A percentile compares a stretch with the other conserved stretches of the same genome.
Conservation (phyloP, 1,140 invertebrate genomes). For the Pogonomyrmex barbatus region DNA sequence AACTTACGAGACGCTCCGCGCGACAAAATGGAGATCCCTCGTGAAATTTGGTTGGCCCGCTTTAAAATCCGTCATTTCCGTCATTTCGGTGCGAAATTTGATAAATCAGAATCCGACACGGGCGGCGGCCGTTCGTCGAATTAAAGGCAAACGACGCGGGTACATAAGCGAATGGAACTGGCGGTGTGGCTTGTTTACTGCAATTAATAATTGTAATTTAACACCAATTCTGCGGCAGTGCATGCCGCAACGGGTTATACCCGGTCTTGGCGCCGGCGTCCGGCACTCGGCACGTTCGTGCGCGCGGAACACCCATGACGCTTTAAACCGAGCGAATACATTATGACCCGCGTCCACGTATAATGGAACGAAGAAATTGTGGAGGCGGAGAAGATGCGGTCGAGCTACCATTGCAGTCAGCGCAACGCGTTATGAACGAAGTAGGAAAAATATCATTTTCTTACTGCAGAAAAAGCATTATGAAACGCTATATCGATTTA, state of each 20-base stretch:
- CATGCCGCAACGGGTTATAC: constrained; percentile 55
- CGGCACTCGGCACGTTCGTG: constrained; percentile 23
- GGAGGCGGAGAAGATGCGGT: background rate
- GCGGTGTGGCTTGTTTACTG: constrained; percentile 69
- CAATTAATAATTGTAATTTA: constrained; percentile 76
- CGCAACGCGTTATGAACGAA: constrained; percentile 30
- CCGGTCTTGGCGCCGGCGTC: constrained; percentile 28
- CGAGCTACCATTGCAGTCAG: background rate
- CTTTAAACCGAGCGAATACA: constrained; percentile 70
- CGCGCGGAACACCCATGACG: constrained; percentile 38
- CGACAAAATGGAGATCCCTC: background rate
- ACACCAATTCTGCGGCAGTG: constrained; percentile 72
- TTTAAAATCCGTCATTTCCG: constrained; percentile 44
- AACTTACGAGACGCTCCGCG: constrained; percentile 22
- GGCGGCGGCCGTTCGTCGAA: background rate
- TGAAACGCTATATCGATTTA: background rate
- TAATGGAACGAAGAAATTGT: constrained; percentile 72
- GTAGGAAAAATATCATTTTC: constrained; percentile 52
- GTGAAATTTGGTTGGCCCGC: constrained; percentile 13
- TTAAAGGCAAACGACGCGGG: constrained; percentile 58
- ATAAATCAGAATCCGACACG: constrained; percentile 9
- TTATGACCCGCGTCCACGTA: constrained; percentile 68
- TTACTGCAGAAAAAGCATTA: background rate
- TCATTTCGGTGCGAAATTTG: constrained; percentile 41
- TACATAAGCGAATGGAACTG: constrained; percentile 23